These are phyloP conservation scores for Seriola quinqueradiata DNA, from an alignment of 2,113 vertebrate genomes.

Conservation along the genomic window DNA sequence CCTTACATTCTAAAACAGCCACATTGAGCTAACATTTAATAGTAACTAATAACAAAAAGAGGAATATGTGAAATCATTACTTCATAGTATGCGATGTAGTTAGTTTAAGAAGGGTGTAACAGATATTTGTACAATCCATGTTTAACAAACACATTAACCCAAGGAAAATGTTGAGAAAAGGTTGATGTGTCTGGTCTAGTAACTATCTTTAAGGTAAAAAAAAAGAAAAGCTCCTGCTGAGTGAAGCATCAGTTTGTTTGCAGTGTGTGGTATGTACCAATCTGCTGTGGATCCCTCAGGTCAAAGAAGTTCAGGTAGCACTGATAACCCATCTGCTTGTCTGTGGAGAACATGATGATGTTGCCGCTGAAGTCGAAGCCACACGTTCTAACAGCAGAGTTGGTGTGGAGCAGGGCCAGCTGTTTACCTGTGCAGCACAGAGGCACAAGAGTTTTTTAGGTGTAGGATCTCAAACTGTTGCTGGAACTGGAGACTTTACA, in stretches of 20 bases:
- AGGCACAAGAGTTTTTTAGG: neutral
- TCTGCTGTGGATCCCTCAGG: constrained; percentile 92
- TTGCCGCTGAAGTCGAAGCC: constrained; percentile 99
- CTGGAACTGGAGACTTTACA: neutral
- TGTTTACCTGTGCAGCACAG: constrained; percentile 89
- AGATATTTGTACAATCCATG: too few relatives aligned
- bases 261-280: constrained; percentile 80
- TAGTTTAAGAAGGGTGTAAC: neutral
- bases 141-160: neutral
- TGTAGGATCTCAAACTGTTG: neutral
- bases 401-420: constrained; percentile 93
- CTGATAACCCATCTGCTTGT: constrained; percentile 99
- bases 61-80: too few relatives aligned
- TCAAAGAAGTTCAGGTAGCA: constrained; percentile 96
- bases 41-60: neutral
- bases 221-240: too few relatives aligned
- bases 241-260: neutral
- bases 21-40: neutral
- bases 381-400: constrained; percentile 95
- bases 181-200: neutral
- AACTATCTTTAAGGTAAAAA: neutral
- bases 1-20: neutral
- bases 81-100: neutral
- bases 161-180: neutral
- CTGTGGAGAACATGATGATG: constrained; percentile 99